Base-by-base conservation (phyloP, 1,140 invertebrate species). In the Nomia melanderi region DNA sequence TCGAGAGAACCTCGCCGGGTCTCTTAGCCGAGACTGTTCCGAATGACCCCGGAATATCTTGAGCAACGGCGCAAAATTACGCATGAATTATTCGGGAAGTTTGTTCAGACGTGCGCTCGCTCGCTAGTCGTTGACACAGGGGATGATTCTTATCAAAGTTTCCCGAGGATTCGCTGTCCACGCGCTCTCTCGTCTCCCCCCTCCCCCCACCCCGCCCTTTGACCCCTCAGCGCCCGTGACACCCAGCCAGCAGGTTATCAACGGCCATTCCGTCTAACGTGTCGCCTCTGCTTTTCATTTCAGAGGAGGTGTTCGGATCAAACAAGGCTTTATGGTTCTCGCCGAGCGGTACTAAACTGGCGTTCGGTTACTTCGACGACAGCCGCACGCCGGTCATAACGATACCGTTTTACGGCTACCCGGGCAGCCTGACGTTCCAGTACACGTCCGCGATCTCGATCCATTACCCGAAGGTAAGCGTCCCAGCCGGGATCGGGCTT, bases 291-390 rank as follows among this genome's bases (percentile, higher is more conserved):
- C 60, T 74, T 83, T 90, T 84, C 83, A 83, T 93, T 93, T 74
- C 93, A 97, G 98, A 98, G 95, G 98, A 99, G 91, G 96, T 99
- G 8, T 95, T 99, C 87, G 94, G 95, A 80, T 95, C 95, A 0
- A 96, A 97, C 73, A 94, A 95, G 83, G 98, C 98, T 0, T 89
- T 97, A 11, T 99, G 98, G 97, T 98, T 98, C 91, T 98, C 97
- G 31, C 94, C 95, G 0, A 93, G 95, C 84, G 97, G 97, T 7
- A 94, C 90, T n/a, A 95, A 94, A 86, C 84, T 99, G 65, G 96
- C 96, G 0, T 98, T 96, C 88, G 96, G 96, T 2, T 94, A 95
- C 62, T 98, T 97, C 90, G 95, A 98, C 90, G 98, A 99, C 89
- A 56, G 86, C 0, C 78, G 92, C 12, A 95, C 95, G 0, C 94